Evolutionary conservation across 2,888 invertebrate species (phyloP), one percentile per base, ranked within the genome.

Genomic region (Xestoiulus laeticollis): DNA sequence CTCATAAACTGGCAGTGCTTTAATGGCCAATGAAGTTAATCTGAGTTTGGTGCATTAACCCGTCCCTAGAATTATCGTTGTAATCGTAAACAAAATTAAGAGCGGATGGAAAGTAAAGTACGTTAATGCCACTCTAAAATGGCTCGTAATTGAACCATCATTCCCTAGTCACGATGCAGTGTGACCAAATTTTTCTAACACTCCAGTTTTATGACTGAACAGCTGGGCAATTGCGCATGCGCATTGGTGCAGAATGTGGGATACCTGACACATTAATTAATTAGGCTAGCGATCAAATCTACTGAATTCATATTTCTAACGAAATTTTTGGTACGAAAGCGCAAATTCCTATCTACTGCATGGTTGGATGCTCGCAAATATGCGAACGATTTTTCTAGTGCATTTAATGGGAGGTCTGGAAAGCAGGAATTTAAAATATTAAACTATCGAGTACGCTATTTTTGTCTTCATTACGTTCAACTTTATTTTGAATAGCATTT

Each of bases 201-300:
- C 16, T 26, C 10, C 68, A 26, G 78, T 78, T 78, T 78, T 32
- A 78, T 26, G 78, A 30, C 4, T 78, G 1, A 14, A 12, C 78
- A 78, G 30, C 14, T 30, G 78, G 78, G 2, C 8, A 68, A 32
- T 78, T 32, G 78, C 78, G 78, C 78, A 2, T 78, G 78, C 78
- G 78, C 78, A 30, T 14, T 32, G 30, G 2, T 10, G 14, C 30
- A 78, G 32, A 78, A 78, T 78, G 78, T 16, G 78, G 30, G 30
- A 30, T 78, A 78, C 78, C 78, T 78, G 78, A 12, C 78, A 78
- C 78, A 78, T 78, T 30, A 78, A 78, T 78, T 78, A 78, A 78
- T 78, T 78, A 78, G 30, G 78, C 4, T 30, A 1, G 78, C 78
- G 30, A 32, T 78, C 78, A 14, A 78, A 14, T 78, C 30, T 26